Evolutionary conservation across 2,888 invertebrate species (phyloP).

Genomic region (Hyppa rectilinea): DNA sequence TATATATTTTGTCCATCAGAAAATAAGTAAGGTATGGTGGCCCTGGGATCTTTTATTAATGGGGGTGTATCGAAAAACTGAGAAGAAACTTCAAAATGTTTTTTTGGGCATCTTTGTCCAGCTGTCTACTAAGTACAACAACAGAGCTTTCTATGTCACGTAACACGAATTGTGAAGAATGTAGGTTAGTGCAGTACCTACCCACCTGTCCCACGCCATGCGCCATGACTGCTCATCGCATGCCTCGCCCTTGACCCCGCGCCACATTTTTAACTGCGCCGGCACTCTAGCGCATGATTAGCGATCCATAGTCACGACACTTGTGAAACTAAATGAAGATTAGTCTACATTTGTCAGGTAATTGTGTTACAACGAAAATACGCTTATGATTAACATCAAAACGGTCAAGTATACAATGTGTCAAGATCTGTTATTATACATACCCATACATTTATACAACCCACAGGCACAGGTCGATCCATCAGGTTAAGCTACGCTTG

Average conservation of each 20-base stretch:
- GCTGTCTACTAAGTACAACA: not conserved
- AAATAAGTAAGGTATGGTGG: too few species aligned
- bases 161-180: constrained; percentile 34
- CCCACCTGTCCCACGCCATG: constrained; percentile 67
- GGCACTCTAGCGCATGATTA: constrained; percentile 73
- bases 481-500: too few species aligned
- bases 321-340: constrained; percentile 74
- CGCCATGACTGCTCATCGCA: constrained; percentile 62
- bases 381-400: constrained; percentile 33
- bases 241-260: constrained; percentile 66
- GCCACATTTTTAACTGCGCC: constrained; percentile 73
- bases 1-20: too few species aligned
- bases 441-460: too few species aligned
- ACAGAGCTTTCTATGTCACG: constrained; percentile 10
- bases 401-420: constrained; percentile 20
- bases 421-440: too few species aligned
- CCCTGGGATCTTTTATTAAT: too few species aligned
- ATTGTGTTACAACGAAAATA: constrained; percentile 55
- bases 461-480: too few species aligned
- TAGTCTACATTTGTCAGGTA: constrained; percentile 63
- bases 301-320: constrained; percentile 79
- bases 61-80: too few species aligned
- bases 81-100: not conserved
- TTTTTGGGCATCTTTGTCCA: not conserved
- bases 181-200: constrained; percentile 50